A percentile compares a stretch with the other conserved stretches of the same genome.
Evolutionary conservation across 2,797 vertebrate genomes (phyloP).

Genomic region (Cyprinella venusta): DNA sequence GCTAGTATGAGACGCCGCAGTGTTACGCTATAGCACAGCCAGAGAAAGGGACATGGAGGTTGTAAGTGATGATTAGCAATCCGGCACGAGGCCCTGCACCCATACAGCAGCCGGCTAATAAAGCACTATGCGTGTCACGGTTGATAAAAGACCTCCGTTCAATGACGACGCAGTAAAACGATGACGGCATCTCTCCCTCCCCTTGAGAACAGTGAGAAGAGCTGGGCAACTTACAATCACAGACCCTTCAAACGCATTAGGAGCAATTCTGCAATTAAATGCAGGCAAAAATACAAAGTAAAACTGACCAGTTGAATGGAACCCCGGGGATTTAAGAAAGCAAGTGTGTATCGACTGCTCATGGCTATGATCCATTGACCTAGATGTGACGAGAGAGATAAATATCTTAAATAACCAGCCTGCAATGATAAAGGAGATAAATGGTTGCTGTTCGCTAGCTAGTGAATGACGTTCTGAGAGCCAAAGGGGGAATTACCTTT

Average conservation of each 20-base stretch:
- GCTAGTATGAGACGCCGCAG: slow-evolving; percentile 79
- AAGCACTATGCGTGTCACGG: slow-evolving; percentile 58
- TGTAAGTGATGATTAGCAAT: slow-evolving; percentile 72
- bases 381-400: slow-evolving; percentile 27
- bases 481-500: slow-evolving; percentile 29
- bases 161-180: slow-evolving; percentile 44
- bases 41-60: slow-evolving; percentile 47
- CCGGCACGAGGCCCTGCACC: slow-evolving; percentile 67
- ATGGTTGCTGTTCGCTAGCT: slow-evolving; percentile 25
- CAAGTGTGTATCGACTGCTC: slow-evolving; percentile 26
- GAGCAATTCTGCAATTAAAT: slow-evolving; percentile 31
- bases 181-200: slow-evolving; percentile 47
- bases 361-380: slow-evolving; percentile 38
- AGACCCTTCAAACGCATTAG: slow-evolving; percentile 8
- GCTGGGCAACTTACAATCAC: slow-evolving; percentile 14
- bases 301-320: slow-evolving; percentile 23
- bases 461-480: slow-evolving; percentile 5
- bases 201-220: slow-evolving; percentile 23
- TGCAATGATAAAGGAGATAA: slow-evolving; percentile 33
- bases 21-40: slow-evolving; percentile 81
- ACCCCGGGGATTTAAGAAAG: slow-evolving; percentile 1
- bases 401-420: slow-evolving; percentile 43
- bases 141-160: slow-evolving; percentile 49
- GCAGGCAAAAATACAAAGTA: background rate
- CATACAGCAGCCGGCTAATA: slow-evolving; percentile 61